These are phyloP conservation scores for Erythrocercus mccallii DNA, from an alignment of 2,113 vertebrate species.

Conservation along the genomic window DNA sequence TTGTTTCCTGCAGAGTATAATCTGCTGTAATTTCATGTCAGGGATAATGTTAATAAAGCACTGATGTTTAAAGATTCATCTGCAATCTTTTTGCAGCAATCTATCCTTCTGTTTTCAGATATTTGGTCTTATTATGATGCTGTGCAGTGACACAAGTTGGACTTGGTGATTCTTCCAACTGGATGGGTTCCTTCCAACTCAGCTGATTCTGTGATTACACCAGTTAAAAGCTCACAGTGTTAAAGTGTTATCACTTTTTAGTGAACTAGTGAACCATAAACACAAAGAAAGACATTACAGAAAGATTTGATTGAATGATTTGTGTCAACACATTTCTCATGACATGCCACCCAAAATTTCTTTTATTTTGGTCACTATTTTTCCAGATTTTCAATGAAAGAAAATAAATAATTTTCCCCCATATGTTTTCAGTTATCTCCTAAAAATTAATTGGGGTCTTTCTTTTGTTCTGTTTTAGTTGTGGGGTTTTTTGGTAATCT, in stretches of 20 bases:
- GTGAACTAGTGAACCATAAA: not conserved
- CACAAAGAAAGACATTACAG: not conserved
- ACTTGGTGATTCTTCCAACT: not conserved
- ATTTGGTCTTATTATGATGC: not conserved
- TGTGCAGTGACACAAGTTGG: rapidly evolving
- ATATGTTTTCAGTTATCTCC: not conserved
- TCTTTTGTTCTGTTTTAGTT: not conserved
- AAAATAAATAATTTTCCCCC: rapidly evolving
- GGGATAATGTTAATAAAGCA: not conserved
- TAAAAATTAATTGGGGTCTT: not conserved
- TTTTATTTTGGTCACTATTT: not conserved
- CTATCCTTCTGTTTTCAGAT: not conserved
- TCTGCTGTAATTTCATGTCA: not conserved
- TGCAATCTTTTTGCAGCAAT: not conserved
- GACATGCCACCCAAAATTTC: not conserved
- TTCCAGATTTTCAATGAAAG: not conserved
- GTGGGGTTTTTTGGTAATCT: not conserved
- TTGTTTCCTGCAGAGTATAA: not conserved
- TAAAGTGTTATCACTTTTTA: not conserved
- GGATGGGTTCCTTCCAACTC: not conserved
- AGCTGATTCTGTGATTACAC: not conserved
- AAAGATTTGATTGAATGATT: not conserved
- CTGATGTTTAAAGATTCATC: not conserved
- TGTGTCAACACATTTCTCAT: not conserved
- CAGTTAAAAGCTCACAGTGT: not conserved